Evolutionary conservation across 2,113 vertebrate species (phyloP), one percentile per base, ranked within the genome.

Genomic region (Siniperca chuatsi): DNA sequence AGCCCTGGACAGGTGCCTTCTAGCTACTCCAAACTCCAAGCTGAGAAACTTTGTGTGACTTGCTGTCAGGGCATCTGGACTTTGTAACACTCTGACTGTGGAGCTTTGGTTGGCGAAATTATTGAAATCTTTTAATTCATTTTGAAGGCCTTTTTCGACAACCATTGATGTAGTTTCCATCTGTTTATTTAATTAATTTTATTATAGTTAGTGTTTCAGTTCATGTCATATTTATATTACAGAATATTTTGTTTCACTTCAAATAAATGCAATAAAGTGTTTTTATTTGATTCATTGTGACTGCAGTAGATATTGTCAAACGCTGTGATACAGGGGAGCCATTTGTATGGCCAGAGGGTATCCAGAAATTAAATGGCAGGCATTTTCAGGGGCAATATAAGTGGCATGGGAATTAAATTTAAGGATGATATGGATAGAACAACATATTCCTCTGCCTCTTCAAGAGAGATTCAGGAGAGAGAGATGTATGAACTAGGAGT

Each of bases 401-500:
- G 25, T 10, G 11, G 9, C 8, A 72, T 18, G 13, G 35, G 6
- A 68, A 65, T 78, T 50, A 4, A 33, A 3, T 84, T 58, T 48
- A 55, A 52, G n/a, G 29, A n/a, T 46, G 18, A 79, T 33, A 52
- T 76, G 2, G n/a, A 54, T 23, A 10, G 10, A 37, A 12, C 5
- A 1, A 73, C 23, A 61, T 57, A 48, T 48, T 79, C 46, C 18
- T 3, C 13, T 20, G 2, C 20, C 9, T 73, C 57, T 58, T 62
- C 15, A 10, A 35, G 16, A 60, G 58, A 76, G 81, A 57, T 58
- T 62, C 50, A 55, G 55, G 37, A 66, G 60, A 79, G 48, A 71
- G 57, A 79, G 64, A 78, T 79, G 52, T 74, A 52, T 83, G 76
- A 69, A 82, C 29, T 52, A 50, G 78, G 52, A 80, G 61, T 69